Percentiles rank a stretch among this genome's conserved stretches.
phyloP scores from a whole-genome alignment of 1,140 invertebrate species.

The Eurosta solidaginis region DNA sequence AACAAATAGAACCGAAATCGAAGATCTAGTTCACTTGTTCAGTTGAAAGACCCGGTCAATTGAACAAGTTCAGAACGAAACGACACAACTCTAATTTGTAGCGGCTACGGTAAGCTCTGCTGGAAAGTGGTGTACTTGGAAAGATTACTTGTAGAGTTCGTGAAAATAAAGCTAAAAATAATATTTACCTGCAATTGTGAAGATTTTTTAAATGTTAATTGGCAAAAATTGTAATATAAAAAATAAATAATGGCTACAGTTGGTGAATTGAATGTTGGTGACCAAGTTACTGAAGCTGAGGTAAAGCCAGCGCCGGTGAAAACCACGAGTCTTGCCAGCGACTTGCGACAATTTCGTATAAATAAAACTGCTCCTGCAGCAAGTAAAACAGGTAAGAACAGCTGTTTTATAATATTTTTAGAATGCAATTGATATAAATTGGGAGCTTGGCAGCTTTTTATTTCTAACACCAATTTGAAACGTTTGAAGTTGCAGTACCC shows the following conservation, averaged over 20 bases:
- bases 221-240: not conserved
- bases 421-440: too few species aligned
- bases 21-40: too few species aligned
- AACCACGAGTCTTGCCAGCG: constrained; percentile 45
- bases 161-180: constrained; percentile 21
- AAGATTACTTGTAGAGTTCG: constrained; percentile 2
- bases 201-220: constrained; percentile 8
- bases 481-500: too few species aligned
- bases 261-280: not conserved
- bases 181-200: constrained; percentile 2
- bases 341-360: constrained; percentile 57
- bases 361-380: constrained; percentile 43
- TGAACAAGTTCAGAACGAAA: too few species aligned
- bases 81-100: not conserved
- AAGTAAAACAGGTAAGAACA: constrained; percentile 47
- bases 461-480: too few species aligned
- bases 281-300: not conserved
- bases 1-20: too few species aligned
- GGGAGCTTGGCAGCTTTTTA: too few species aligned
- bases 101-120: not conserved
- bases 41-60: too few species aligned
- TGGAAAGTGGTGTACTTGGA: constrained; percentile 19
- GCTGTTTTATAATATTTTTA: constrained; percentile 26
- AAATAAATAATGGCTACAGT: constrained; percentile 2
- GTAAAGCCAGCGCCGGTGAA: constrained; percentile 28